Conservation (phyloP, 2,888 invertebrate species). For the Andrena hattorfiana region DNA sequence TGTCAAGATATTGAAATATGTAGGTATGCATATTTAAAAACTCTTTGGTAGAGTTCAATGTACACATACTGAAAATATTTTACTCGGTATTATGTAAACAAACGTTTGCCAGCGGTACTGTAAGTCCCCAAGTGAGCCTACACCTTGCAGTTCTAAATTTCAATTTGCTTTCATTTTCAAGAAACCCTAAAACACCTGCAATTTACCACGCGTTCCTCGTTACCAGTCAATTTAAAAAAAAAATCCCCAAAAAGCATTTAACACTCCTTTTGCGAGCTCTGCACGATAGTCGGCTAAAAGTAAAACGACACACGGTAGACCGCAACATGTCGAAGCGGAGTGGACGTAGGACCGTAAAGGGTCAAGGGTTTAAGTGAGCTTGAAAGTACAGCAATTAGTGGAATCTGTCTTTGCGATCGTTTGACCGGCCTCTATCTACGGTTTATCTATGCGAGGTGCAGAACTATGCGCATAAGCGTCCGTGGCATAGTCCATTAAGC, state of each 20-base stretch:
- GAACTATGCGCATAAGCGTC: slow-evolving; percentile 25
- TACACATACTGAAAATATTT: too few relatives aligned
- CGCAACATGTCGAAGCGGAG: not conserved
- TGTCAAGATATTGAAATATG: too few relatives aligned
- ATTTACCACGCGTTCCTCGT: too few relatives aligned
- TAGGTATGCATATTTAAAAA: too few relatives aligned
- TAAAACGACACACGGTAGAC: not conserved
- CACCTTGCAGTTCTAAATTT: too few relatives aligned
- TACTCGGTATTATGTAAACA: too few relatives aligned
- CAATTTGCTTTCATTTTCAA: too few relatives aligned
- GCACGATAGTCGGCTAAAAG: not conserved
- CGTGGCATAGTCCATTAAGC: slow-evolving; percentile 29
- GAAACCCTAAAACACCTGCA: too few relatives aligned
- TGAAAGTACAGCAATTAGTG: slow-evolving; percentile 51
- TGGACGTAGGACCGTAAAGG: slow-evolving; percentile 12
- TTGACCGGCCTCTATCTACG: slow-evolving; percentile 25
- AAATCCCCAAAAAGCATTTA: not conserved
- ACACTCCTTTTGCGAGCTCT: not conserved
- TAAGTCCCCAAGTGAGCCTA: too few relatives aligned
- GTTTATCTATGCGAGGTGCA: slow-evolving; percentile 38
- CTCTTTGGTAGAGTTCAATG: too few relatives aligned
- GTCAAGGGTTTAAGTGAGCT: slow-evolving; percentile 21
- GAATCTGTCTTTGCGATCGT: slow-evolving; percentile 48
- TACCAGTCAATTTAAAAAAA: too few relatives aligned
- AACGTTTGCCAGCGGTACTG: too few relatives aligned